Evolutionary conservation across 2,113 vertebrate genomes (phyloP), one percentile per base, ranked within the genome.

Genomic region (Corydoras sp.): DNA sequence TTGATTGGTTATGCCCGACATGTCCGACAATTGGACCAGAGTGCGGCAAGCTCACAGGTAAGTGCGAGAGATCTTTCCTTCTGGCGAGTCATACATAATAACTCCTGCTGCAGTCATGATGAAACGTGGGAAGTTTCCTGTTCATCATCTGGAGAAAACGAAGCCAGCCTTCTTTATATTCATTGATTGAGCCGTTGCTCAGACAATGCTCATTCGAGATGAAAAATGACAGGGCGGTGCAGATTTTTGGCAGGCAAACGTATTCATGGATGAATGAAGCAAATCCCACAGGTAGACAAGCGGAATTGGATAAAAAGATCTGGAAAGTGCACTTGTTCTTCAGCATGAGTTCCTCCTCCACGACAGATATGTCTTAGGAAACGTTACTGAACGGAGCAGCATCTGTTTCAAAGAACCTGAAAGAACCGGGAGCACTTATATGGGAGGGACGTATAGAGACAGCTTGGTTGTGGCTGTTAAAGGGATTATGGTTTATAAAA

Each of bases 341-440:
- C 15, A 35, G 29, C 65, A 58, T 53, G 29, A 70, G 53, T 54
- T 73, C 29, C 14, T 29, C 29, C 51, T 29, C 29, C 51, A 49
- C n/a, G 56, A 58, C 43, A 64, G 50, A 35, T 54, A 61, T 62
- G 15, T 35, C 32, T 68, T 62, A 62, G 50, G 49, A 59, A 66
- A 62, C 51, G 55, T 10, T 71, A 62, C 62, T 54, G 60, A 72
- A 48, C 48, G 51, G 51, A 53, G 61, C 4, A 48, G 32, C 14
- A 10, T 61, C 15, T 15, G 55, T 50, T 35, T 65, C 62, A 58
- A 10, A 35, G 53, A 48, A 14, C 29, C 62, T 48, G 69, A 81
- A 84, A 14, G 79, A 77, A 76, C 83, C 81, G 35, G 35, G 4
- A 43, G 35, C 35, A 0, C 35, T 43, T 43, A 43, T 43, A 43